Base-by-base conservation (phyloP, 1,140 invertebrate genomes). In the Antheraea pernyi region DNA sequence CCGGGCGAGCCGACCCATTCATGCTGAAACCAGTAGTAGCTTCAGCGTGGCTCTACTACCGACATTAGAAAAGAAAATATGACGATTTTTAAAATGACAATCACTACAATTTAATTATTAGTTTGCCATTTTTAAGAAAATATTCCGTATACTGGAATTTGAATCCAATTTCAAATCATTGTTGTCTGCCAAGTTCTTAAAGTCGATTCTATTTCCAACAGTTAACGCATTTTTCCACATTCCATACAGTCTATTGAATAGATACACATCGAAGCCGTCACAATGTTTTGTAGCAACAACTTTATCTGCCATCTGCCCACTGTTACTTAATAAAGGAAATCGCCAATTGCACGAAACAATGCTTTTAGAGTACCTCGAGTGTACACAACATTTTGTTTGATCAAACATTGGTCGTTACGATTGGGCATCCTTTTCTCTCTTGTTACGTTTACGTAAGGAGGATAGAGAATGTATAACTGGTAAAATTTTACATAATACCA, bases 271-370 rank as follows among this genome's bases (percentile, higher is more conserved):
- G 75, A 36, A 68, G 79, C 76, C 84, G 81, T 87, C 85, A 87
- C 83, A 87, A 87, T 87, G 82, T 87, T 86, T 87, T 78, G 85
- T 78, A 81, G 42, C 76, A 77, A 85, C 82, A 79, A 69, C 69
- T 68, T 78, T 83, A 87, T 87, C 85, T 82, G 42, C 39, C 63
- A 85, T 87, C 83, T 22, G 79, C 70, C 64, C 78, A 73, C 77
- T 74, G 77, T 80, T 79, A 74, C 70, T 79, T 83, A 82, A 82
- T 82, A 78, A 78, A 84, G 83, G 85, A 87, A 85, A 84, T 87
- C 81, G 82, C 83, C 81, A 85, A 87, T 85, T 86, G 79, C 77
- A 74, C 72, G 70, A 80, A 85, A 85, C 81, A 87, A 83, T 84
- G 79, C 22, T 30, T 30, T 30, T 4, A 30, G 22, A 30, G 22